phyloP scores from a whole-genome alignment of 1,140 invertebrate species.

The Drosophila navojoa region DNA sequence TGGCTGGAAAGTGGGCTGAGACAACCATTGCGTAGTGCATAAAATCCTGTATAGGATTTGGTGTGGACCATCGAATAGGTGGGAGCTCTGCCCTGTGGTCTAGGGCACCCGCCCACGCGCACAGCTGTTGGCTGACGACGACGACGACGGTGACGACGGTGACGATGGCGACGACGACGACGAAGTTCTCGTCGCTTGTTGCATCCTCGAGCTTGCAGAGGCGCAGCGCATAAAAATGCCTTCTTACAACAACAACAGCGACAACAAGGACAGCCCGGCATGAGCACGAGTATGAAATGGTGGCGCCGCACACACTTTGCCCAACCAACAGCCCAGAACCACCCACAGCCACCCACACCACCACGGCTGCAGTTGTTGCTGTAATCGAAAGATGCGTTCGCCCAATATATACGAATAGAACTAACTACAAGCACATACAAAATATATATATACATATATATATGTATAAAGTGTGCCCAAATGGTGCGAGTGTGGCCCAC shows the following conservation, averaged over 20 bases:
- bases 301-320: background rate
- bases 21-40: constrained; percentile 67
- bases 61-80: background rate
- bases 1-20: constrained; percentile 65
- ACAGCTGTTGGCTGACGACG: constrained; percentile 49
- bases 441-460: constrained; percentile 6
- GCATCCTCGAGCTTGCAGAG: constrained; percentile 64
- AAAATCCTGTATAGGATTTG: constrained; percentile 57
- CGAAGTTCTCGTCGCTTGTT: constrained; percentile 60
- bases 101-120: constrained; percentile 31
- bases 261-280: constrained; percentile 9
- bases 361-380: constrained; percentile 55
- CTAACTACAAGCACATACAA: constrained; percentile 37
- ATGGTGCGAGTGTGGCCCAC: constrained; percentile 55
- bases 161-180: background rate
- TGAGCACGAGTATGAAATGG: constrained; percentile 31
- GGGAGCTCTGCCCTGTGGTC: constrained; percentile 17
- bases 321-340: background rate
- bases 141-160: constrained; percentile 5
- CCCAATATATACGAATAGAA: constrained; percentile 51
- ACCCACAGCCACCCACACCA: constrained; percentile 27
- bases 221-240: constrained; percentile 72
- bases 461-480: constrained; percentile 38
- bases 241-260: constrained; percentile 59
- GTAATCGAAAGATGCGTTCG: constrained; percentile 80